Base-by-base conservation (phyloP, 2,113 vertebrate genomes). In the Tachysurus fulvidraco region DNA sequence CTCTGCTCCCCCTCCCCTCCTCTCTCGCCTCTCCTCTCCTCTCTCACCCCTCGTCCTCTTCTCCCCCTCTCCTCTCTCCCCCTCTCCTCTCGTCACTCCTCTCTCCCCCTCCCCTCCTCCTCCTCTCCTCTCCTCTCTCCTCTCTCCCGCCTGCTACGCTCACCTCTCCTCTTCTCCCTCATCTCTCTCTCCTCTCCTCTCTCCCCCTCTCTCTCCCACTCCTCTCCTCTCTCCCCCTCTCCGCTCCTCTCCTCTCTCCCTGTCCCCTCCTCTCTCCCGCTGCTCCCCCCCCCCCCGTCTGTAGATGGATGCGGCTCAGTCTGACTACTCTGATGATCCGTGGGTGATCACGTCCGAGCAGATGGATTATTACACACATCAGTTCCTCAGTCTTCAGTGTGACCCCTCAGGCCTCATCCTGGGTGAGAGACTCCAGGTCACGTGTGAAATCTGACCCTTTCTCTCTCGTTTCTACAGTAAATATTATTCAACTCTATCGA, bases 281-380 rank as follows among this genome's bases (percentile, higher is more conserved):
- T n/a, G n/a, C n/a, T 87, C 87, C 90, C 97, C 96, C 94, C 2
- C 11, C 11, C 94, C 64, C 92, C 94, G 83, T 96, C 96, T 86
- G 93, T 85, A 71, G 87, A 91, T 94, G 12, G 95, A 95, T 83
- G 96, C 95, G 55, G 94, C 80, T 74, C 88, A 62, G 13, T 89
- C 65, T 30, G 95, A 94, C 90, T 95, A 96, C 91, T 91, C 90
- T 0, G 97, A 97, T 9, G 97, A 99, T 91, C 97, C 97, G 91
- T 99, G 98, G 98, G 96, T 97, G 94, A 98, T 99, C 94, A 99
- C 98, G 0, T 96, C 96, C 91, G 98, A 99, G 94, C 98, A 99
- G 94, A 92, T 95, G 71, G 96, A 99, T 76, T 99, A 99, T 91
- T 99, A 99, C 90, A 95, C 97, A 21, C 96, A 96, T 87, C 98